Base-by-base conservation (phyloP, 2,797 vertebrate species). In the Gadopsis marmoratus region DNA sequence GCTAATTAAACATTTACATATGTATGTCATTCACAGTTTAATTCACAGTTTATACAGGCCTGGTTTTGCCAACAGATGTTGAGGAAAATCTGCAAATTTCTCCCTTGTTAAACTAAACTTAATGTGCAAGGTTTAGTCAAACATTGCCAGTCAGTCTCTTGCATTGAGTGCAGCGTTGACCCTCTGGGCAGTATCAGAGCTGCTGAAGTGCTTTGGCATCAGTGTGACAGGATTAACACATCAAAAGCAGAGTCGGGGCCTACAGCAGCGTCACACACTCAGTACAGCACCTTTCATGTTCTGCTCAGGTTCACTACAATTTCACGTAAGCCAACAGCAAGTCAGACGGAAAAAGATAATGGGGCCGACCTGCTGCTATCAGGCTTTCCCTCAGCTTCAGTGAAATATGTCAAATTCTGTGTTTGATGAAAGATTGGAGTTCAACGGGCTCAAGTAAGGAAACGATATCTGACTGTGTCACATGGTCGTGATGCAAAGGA, bases 161-260 rank as follows among this genome's bases (percentile, higher is more conserved):
- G 86, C 87, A 88, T 79, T 88, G 82, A 91, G 88, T 83, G 76
- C 83, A 89, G 89, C 80, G 76, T 78, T 90, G 87, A 90, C 91
- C 93, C 93, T 91, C 88, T 89, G 92, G 94, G 91, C 89, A 91
- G 88, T 87, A 93, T 92, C 92, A 92, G 85, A 91, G 87, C 90
- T 68, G 92, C 87, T 84, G 86, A 91, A 91, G 88, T 92, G 92
- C 92, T 92, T 91, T 89, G 92, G 93, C 92, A 92, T 92, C 91
- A 88, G 89, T 93, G 93, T 94, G 94, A 95, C 92, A 92, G 93
- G 94, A 95, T 95, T 95, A 94, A 94, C 92, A 95, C 94, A 94
- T 95, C 94, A 95, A 94, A 95, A 93, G 93, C 91, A 43, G 88
- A 87, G 91, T 87, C 74, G 76, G 78, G 92, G 91, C 93, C 93